Conservation (phyloP, 1,140 invertebrate species). For the Octopus sinensis region DNA sequence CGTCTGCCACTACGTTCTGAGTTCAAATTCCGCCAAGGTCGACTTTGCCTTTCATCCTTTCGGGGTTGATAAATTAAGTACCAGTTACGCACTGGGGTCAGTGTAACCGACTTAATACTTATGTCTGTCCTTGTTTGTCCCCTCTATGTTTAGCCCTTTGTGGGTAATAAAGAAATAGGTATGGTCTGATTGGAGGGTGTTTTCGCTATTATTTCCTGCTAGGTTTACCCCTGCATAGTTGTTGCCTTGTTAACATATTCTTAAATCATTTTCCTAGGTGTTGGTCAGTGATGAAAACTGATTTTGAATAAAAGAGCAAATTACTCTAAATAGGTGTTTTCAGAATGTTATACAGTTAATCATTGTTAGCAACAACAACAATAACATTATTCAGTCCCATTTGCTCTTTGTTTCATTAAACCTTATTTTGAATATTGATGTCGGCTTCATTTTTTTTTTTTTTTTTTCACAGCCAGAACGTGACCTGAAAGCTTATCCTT, state of each 20-base stretch:
- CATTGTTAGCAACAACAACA: background rate
- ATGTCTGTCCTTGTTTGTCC: too few species aligned
- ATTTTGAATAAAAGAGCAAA: background rate
- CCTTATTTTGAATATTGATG: background rate
- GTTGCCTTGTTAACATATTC: background rate
- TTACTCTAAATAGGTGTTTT: slow-evolving; percentile 11
- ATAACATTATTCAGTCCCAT: background rate
- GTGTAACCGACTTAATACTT: too few species aligned
- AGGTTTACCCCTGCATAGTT: background rate
- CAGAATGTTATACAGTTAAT: slow-evolving; percentile 18
- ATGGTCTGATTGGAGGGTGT: too few species aligned
- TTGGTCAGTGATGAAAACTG: background rate
- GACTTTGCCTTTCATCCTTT: too few species aligned
- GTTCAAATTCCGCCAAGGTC: too few species aligned
- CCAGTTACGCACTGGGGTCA: too few species aligned
- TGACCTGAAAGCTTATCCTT: slow-evolving; percentile 24
- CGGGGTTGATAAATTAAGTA: too few species aligned
- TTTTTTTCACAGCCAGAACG: slow-evolving; percentile 7
- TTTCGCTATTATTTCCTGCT: background rate
- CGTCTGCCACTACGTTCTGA: too few species aligned
- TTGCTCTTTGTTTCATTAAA: background rate
- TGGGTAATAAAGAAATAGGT: too few species aligned
- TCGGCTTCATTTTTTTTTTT: slow-evolving; percentile 4
- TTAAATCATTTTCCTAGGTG: background rate
- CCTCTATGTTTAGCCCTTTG: too few species aligned